Evolutionary conservation across 2,113 vertebrate species (phyloP).

Genomic region (Jacana jacana): DNA sequence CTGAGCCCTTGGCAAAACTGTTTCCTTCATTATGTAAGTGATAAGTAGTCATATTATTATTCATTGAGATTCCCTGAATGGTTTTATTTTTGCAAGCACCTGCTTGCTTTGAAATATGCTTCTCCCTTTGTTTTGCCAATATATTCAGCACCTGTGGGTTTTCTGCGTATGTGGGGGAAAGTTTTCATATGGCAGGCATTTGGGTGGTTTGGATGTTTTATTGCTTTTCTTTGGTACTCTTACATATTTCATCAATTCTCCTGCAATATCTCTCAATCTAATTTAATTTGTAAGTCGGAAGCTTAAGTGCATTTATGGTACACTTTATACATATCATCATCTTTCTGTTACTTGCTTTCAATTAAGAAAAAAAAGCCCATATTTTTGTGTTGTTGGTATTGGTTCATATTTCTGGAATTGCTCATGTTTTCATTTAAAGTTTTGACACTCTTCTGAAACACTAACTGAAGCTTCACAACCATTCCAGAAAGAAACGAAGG

Average conservation of each 20-base stretch:
- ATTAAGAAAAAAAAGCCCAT: background rate
- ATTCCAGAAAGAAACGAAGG: background rate
- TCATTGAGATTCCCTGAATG: conserved; percentile 6
- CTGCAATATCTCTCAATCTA: background rate
- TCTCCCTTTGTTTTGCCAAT: conserved; percentile 46
- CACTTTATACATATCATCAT: background rate
- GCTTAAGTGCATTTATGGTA: background rate
- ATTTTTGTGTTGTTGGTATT: background rate
- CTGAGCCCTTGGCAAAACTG: conserved; percentile 27
- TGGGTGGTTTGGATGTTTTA: background rate
- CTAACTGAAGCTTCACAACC: background rate
- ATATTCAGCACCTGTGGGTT: conserved; percentile 28
- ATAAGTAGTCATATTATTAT: conserved; percentile 35
- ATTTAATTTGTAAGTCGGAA: background rate
- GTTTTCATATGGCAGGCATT: background rate
- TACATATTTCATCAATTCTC: background rate
- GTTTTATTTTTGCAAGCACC: conserved; percentile 26
- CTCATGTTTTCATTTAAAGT: background rate
- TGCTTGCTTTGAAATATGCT: conserved; percentile 6
- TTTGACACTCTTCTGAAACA: background rate
- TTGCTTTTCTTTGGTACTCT: background rate
- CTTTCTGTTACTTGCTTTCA: conserved; percentile 1
- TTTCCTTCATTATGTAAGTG: conserved; percentile 34
- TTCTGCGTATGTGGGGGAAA: background rate
- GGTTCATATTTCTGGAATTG: background rate